Conservation (phyloP, 2,113 vertebrate genomes). For the Eleginops maclovinus region DNA sequence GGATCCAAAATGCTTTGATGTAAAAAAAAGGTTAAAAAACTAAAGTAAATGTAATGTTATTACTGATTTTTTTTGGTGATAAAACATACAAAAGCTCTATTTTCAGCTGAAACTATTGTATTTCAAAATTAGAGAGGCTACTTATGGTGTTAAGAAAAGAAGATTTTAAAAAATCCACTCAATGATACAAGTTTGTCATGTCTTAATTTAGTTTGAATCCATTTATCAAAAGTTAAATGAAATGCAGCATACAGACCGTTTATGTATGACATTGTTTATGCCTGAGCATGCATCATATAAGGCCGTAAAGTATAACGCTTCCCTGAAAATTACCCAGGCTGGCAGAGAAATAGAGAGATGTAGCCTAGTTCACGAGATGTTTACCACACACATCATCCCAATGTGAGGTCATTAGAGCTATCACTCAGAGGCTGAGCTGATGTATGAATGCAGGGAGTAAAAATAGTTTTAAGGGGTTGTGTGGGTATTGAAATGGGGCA, state of each 20-base stretch:
- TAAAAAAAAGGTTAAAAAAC: background rate
- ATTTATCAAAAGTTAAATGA: background rate
- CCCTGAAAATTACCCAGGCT: conserved; percentile 9
- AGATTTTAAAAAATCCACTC: background rate
- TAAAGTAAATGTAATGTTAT: background rate
- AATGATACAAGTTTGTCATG: background rate
- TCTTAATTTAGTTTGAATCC: background rate
- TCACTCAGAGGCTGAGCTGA: conserved; percentile 41
- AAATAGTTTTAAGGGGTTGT: conserved; percentile 38
- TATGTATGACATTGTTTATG: conserved; percentile 13
- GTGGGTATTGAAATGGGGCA: conserved; percentile 56
- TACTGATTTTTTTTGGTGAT: background rate
- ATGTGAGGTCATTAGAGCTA: conserved; percentile 51
- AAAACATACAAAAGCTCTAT: background rate
- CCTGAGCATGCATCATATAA: conserved; percentile 23
- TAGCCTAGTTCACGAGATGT: conserved; percentile 49
- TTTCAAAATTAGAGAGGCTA: background rate
- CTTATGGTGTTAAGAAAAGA: background rate
- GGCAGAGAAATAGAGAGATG: conserved; percentile 17
- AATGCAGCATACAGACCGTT: background rate
- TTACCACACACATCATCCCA: conserved; percentile 46
- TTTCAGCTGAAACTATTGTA: background rate
- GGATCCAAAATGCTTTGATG: background rate
- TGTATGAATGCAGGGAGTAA: conserved; percentile 41
- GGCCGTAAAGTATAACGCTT: conserved; percentile 4